A percentile compares a stretch with the other conserved stretches of the same genome.
Conservation (phyloP, 2,888 invertebrate species). For the Scaptomyza parva region DNA sequence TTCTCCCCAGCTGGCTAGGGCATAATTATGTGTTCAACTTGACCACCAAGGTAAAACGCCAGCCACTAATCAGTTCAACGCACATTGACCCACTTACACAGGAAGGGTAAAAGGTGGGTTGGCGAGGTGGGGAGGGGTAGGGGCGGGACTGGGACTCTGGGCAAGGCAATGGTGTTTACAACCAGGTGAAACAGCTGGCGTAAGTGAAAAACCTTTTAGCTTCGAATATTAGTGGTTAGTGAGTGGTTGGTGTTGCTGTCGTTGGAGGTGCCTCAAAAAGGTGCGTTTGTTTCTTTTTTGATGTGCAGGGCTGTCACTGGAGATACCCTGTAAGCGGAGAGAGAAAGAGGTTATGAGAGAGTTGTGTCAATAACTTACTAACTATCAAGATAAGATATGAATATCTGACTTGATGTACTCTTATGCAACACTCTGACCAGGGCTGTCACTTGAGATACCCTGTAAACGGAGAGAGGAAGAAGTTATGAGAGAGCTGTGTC, state of each 20-base stretch:
- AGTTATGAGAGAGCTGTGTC: no score
- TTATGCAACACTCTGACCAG: no score
- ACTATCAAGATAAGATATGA: no score
- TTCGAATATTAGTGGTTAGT: conserved; percentile 2
- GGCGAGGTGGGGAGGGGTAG: no score
- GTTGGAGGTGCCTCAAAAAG: neutral
- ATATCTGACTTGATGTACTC: no score
- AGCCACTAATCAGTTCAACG: conserved; percentile 75
- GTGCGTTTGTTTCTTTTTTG: neutral
- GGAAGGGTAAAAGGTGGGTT: neutral
- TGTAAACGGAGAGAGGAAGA: no score
- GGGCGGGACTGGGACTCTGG: neutral
- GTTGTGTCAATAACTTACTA: no score
- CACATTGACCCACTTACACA: conserved; percentile 72
- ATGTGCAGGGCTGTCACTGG: no score
- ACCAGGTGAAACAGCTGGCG: conserved; percentile 52
- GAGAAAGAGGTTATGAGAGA: neutral
- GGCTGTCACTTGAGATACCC: no score
- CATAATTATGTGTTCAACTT: conserved; percentile 48
- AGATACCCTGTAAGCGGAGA: neutral
- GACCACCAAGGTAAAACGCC: conserved; percentile 16
- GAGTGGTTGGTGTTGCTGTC: neutral
- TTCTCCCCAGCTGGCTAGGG: conserved; percentile 19
- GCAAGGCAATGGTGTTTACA: conserved; percentile 51
- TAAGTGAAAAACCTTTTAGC: conserved; percentile 52